phyloP scores from a whole-genome alignment of 2,797 vertebrate species.

The Thaleichthys pacificus region DNA sequence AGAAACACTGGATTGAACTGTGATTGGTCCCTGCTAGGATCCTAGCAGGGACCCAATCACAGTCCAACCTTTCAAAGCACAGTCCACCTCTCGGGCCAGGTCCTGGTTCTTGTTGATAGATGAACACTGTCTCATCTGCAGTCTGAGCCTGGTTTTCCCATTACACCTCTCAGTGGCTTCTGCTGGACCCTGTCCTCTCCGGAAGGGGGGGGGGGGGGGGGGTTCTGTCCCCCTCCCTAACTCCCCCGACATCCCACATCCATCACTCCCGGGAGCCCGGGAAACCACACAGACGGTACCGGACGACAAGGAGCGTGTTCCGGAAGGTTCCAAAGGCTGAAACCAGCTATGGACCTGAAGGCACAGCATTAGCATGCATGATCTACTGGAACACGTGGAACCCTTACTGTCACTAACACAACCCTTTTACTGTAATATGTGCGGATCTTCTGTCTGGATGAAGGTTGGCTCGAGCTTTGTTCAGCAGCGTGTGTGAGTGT shows the following conservation, averaged over 20 bases:
- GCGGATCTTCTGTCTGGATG: too few species aligned
- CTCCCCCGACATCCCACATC: constrained; percentile 13
- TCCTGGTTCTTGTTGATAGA: constrained; percentile 9
- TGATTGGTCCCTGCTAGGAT: background rate
- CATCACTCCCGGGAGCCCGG: background rate
- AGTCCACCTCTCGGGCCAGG: background rate
- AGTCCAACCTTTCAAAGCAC: background rate
- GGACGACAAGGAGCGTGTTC: background rate
- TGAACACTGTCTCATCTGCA: constrained; percentile 2
- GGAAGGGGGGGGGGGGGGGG: constrained; percentile 10
- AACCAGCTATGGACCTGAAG: too few species aligned
- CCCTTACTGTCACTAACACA: too few species aligned
- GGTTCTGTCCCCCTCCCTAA: background rate
- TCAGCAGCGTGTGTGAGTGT: too few species aligned
- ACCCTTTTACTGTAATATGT: too few species aligned
- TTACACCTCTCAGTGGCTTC: constrained; percentile 6
- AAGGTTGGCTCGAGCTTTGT: too few species aligned
- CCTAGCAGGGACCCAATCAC: too few species aligned
- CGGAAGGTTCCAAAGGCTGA: too few species aligned
- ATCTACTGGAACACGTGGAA: too few species aligned
- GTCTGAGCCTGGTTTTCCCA: background rate
- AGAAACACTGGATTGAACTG: background rate
- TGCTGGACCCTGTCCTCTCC: background rate
- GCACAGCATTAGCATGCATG: too few species aligned
- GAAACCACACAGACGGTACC: background rate